Base-by-base conservation (phyloP, 2,888 invertebrate genomes). In the Itoplectis maculator region DNA sequence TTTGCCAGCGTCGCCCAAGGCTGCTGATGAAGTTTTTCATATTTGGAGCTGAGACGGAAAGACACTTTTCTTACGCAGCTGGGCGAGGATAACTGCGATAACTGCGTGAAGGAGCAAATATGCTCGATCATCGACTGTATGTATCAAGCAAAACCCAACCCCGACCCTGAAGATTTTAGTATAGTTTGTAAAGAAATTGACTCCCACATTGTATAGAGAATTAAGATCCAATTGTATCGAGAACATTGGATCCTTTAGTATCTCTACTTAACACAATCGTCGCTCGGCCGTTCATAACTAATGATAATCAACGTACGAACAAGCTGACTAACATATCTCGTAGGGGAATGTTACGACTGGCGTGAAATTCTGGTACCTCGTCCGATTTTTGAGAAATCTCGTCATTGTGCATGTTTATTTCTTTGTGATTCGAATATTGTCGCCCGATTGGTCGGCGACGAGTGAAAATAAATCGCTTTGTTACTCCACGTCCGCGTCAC, bases 381-480 rank as follows among this genome's bases (percentile, higher is more conserved):
- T 75, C 45, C 49, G 35, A 76, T 76, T 70, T 82, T 65, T 29
- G 29, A 76, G 47, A 76, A 65, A 37, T 63, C 15, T 70, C 56
- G 15, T 72, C 51, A 66, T 75, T 59, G 42, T 83, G 83, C 80
- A 83, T 80, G 83, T 77, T 40, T 73, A 45, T 13, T 61, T 49
- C 69, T 77, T 59, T 61, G 47, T 74, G n/a, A 61, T n/a, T n/a
- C 23, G 40, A 42, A 40, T 20, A 54, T 37, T 51, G 37, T 29
- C 23, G 56, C 45, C 20, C 63, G 63, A 11, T 54, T 23, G 13
- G 13, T 47, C 40, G 40, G 40, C 23, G 20, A 51, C 23, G 29
- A 23, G 20, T 0, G 11, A 69, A 13, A 9, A n/a, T 47, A 42
- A 68, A 51, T 11, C 23, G 23, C 23, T 7, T n/a, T n/a, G 13